These are phyloP conservation scores for Anorthoa munda DNA, from an alignment of 2,888 invertebrate genomes.

Conservation along the genomic window DNA sequence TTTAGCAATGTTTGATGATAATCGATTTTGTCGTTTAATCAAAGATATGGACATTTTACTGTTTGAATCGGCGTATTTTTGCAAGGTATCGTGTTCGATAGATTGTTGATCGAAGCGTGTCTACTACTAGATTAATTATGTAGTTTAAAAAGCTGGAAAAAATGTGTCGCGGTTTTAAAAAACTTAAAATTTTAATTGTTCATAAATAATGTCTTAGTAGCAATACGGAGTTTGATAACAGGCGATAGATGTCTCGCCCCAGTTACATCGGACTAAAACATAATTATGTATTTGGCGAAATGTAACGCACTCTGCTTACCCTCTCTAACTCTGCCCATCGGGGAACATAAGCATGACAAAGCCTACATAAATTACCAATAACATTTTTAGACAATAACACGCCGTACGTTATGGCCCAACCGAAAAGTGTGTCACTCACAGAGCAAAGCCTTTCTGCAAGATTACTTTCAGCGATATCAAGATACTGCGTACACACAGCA, in stretches of 20 bases:
- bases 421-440: slow-evolving; percentile 71
- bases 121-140: too few relatives aligned
- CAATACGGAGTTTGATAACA: too few relatives aligned
- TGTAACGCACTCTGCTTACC: neutral
- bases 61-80: too few relatives aligned
- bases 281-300: neutral
- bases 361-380: slow-evolving; percentile 43
- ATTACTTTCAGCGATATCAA: slow-evolving; percentile 73
- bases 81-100: too few relatives aligned
- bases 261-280: neutral
- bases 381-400: slow-evolving; percentile 22
- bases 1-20: too few relatives aligned
- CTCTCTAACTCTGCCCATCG: neutral
- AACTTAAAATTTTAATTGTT: too few relatives aligned
- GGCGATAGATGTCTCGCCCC: neutral
- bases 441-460: slow-evolving; percentile 73
- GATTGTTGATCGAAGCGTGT: too few relatives aligned
- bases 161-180: too few relatives aligned
- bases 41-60: too few relatives aligned
- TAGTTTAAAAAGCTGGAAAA: too few relatives aligned
- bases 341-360: neutral
- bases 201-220: too few relatives aligned
- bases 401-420: slow-evolving; percentile 55
- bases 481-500: slow-evolving; percentile 59
- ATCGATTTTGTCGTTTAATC: too few relatives aligned